A percentile compares a stretch with the other conserved stretches of the same genome.
phyloP scores from a whole-genome alignment of 2,113 vertebrate genomes.

The Genyomyrus donnyi region DNA sequence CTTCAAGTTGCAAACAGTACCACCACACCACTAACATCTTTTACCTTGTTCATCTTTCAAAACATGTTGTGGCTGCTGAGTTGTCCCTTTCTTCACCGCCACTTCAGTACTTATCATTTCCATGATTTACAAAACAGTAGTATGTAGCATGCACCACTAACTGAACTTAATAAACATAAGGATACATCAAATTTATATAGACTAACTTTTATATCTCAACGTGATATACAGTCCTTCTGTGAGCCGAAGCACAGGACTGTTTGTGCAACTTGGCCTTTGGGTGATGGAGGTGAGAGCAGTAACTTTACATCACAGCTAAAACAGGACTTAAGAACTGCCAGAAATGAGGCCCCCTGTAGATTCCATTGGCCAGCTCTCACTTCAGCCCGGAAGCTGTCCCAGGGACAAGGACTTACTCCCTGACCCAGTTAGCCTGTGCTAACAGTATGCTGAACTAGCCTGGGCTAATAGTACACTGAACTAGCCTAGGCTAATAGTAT shows the following conservation, averaged over 20 bases:
- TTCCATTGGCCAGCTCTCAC: background rate
- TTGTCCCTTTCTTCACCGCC: background rate
- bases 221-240: background rate
- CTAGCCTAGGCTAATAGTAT: too few relatives aligned
- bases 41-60: background rate
- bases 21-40: background rate
- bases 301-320: background rate
- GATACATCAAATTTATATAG: background rate
- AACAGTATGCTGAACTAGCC: too few relatives aligned
- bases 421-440: background rate
- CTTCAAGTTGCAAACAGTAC: background rate
- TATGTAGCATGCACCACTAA: background rate
- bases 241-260: background rate
- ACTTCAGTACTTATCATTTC: background rate
- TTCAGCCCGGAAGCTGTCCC: background rate
- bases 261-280: background rate
- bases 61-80: background rate
- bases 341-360: background rate
- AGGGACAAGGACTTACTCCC: background rate
- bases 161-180: background rate
- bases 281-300: background rate
- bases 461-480: too few relatives aligned
- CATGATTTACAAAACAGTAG: background rate
- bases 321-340: background rate
- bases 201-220: background rate